phyloP scores from a whole-genome alignment of 92 coral and sea anemone genomes.

The Isaurus tuberculatus region DNA sequence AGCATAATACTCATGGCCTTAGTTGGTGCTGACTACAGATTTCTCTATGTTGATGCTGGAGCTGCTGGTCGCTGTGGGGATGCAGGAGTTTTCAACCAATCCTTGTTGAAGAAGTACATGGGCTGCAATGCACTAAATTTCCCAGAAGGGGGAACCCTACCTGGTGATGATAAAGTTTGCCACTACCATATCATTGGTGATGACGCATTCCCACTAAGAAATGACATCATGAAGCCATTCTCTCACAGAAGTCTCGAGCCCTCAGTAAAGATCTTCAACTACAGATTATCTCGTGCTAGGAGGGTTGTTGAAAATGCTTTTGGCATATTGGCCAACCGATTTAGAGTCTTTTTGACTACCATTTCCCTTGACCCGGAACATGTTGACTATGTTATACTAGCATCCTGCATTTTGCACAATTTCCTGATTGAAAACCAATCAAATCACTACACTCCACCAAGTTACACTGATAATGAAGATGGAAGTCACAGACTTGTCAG shows the following conservation, averaged over 20 bases:
- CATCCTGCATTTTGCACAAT: slow-evolving; percentile 55
- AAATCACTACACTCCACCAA: slow-evolving; percentile 43
- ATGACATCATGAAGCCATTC: slow-evolving; percentile 50
- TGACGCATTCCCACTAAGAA: slow-evolving; percentile 50
- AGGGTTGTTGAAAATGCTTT: slow-evolving; percentile 55
- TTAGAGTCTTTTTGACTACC: slow-evolving; percentile 53
- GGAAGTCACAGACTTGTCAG: slow-evolving; percentile 29
- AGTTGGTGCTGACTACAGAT: slow-evolving; percentile 53
- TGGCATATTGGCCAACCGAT: slow-evolving; percentile 58
- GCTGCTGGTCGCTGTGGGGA: slow-evolving; percentile 55
- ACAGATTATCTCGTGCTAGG: slow-evolving; percentile 57
- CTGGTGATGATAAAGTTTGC: slow-evolving; percentile 26
- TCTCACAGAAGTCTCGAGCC: slow-evolving; percentile 48
- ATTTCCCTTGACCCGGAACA: slow-evolving; percentile 40
- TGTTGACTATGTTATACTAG: slow-evolving; percentile 43
- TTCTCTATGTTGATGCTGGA: slow-evolving; percentile 52
- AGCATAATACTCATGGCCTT: slow-evolving; percentile 50
- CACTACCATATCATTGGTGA: slow-evolving; percentile 48
- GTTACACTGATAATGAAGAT: slow-evolving; percentile 44
- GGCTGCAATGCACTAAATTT: slow-evolving; percentile 43
- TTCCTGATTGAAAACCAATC: slow-evolving; percentile 53
- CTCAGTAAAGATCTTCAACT: slow-evolving; percentile 49
- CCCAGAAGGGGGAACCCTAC: slow-evolving; percentile 46
- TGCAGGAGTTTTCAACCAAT: slow-evolving; percentile 52
- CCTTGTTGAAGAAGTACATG: slow-evolving; percentile 38